These are phyloP conservation scores for Silurus glanis DNA, from an alignment of 2,113 vertebrate genomes.

Conservation along the genomic window DNA sequence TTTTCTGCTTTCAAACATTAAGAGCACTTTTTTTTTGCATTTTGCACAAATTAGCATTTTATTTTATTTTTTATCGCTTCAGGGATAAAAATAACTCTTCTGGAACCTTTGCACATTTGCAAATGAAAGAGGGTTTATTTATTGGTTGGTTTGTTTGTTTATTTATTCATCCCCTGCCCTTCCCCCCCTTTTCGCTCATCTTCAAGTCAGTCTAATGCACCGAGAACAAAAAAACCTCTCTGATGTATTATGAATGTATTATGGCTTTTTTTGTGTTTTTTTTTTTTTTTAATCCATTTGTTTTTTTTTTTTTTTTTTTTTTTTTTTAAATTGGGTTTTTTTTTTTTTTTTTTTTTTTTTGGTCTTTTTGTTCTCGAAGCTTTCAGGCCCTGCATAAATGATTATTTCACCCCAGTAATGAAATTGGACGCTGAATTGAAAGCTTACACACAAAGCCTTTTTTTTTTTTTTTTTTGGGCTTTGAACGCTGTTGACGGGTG, in stretches of 20 bases:
- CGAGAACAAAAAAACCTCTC: background rate
- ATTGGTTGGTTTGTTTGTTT: too few species aligned
- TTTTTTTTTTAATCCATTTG: background rate
- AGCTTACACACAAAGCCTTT: background rate
- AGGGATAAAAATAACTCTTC: background rate
- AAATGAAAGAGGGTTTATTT: background rate
- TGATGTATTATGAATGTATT: constrained; percentile 8
- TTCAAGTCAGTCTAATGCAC: background rate
- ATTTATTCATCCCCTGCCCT: too few species aligned
- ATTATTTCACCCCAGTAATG: background rate
- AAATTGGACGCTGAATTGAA: constrained; percentile 24
- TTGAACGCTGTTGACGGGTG: background rate
- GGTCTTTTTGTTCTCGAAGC: background rate
- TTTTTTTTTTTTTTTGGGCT: background rate
- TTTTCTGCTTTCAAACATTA: background rate
- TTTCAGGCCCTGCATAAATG: background rate
- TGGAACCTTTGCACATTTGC: background rate
- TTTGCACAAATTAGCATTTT: too few species aligned
- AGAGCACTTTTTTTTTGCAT: background rate
- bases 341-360: constrained; percentile 1
- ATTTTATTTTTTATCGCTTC: too few species aligned
- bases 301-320: constrained; percentile 1
- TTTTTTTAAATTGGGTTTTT: constrained; percentile 4
- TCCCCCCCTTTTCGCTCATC: background rate
- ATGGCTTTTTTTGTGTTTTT: background rate